These are phyloP conservation scores for Nineta flava DNA, from an alignment of 2,888 invertebrate species.

Conservation along the genomic window DNA sequence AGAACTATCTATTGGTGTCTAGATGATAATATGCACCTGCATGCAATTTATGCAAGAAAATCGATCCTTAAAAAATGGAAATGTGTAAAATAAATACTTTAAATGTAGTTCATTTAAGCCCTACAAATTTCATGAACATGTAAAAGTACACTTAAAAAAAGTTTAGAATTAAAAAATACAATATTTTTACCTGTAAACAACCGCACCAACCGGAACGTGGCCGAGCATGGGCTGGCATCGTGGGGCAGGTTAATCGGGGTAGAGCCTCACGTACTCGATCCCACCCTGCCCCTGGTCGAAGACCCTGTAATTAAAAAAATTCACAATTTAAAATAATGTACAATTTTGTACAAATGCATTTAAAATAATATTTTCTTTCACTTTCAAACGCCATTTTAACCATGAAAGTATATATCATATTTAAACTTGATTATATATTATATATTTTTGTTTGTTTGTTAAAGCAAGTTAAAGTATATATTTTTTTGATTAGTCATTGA, in stretches of 20 bases:
- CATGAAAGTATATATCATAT: neutral
- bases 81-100: too few species aligned
- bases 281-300: conserved; percentile 48
- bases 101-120: too few species aligned
- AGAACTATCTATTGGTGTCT: too few species aligned
- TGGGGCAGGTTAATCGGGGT: conserved; percentile 42
- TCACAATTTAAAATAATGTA: conserved; percentile 8
- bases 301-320: conserved; percentile 36
- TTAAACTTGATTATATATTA: neutral
- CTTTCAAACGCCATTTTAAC: neutral
- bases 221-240: conserved; percentile 58
- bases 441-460: too few species aligned
- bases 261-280: conserved; percentile 44
- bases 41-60: too few species aligned
- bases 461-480: too few species aligned
- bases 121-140: too few species aligned
- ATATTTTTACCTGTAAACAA: conserved; percentile 57
- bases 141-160: too few species aligned
- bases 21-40: too few species aligned
- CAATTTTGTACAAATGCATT: conserved; percentile 2
- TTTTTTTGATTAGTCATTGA: too few species aligned
- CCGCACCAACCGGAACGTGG: conserved; percentile 60
- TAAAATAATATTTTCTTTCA: neutral
- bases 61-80: too few species aligned
- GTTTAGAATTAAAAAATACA: too few species aligned